Percentiles rank a stretch among this genome's conserved stretches.
Evolutionary conservation across 2,113 vertebrate genomes (phyloP).

Genomic region (Macrotis lagotis): DNA sequence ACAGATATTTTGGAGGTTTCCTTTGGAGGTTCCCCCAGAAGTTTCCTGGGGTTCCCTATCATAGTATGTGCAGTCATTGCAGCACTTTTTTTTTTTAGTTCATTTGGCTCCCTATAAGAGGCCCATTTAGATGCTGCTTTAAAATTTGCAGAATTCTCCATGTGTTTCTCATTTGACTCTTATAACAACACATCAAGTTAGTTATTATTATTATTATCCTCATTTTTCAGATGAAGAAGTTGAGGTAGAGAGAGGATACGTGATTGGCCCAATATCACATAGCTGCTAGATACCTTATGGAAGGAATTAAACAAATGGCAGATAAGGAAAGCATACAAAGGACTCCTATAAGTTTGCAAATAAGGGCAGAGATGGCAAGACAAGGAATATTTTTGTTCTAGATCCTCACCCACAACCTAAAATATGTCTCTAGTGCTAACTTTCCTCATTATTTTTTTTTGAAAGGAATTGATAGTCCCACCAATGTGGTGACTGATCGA

Average conservation of each 20-base stretch:
- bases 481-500: slow-evolving; percentile 80
- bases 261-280: background rate
- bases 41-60: background rate
- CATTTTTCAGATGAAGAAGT: background rate
- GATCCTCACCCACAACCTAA: background rate
- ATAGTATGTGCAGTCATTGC: background rate
- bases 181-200: background rate
- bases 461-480: slow-evolving; percentile 76
- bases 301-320: background rate
- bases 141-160: background rate
- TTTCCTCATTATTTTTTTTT: slow-evolving; percentile 1
- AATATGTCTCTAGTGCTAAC: background rate
- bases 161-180: background rate
- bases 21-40: background rate
- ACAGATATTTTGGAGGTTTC: background rate
- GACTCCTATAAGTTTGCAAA: background rate
- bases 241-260: background rate
- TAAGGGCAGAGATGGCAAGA: background rate
- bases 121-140: background rate
- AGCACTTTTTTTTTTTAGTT: background rate
- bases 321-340: background rate
- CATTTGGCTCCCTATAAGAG: background rate
- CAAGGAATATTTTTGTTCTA: background rate
- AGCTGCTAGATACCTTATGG: background rate
- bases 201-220: background rate